A percentile compares a stretch with the other conserved stretches of the same genome.
Evolutionary conservation across 2,888 invertebrate genomes (phyloP).

Genomic region (Drosophila pullipes): DNA sequence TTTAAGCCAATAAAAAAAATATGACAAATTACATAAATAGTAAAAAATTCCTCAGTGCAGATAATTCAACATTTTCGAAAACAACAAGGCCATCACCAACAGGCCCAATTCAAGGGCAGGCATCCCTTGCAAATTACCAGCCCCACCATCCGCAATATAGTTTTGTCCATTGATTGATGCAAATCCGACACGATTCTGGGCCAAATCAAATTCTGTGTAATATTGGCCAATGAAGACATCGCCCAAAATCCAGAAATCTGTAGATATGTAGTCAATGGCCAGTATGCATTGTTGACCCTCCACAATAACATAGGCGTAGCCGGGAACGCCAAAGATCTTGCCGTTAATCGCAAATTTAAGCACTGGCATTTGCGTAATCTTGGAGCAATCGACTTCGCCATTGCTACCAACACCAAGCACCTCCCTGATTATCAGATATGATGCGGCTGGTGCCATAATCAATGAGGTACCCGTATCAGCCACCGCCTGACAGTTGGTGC

Average conservation of each 20-base stretch:
- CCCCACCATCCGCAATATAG: conserved; percentile 14
- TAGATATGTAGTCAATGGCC: conserved; percentile 94
- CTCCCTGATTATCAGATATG: neutral
- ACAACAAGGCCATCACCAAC: neutral
- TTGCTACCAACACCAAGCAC: neutral
- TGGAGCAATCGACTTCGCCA: conserved; percentile 89
- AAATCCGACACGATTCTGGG: conserved; percentile 93
- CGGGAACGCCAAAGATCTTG: conserved; percentile 89
- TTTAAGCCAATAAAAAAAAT: conserved; percentile 7
- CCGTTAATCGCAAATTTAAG: conserved; percentile 92
- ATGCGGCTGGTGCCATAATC: conserved; percentile 88
- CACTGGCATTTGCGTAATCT: conserved; percentile 90
- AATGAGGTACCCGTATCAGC: conserved; percentile 98
- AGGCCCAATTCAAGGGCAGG: neutral
- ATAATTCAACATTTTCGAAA: conserved; percentile 7
- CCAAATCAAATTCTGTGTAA: conserved; percentile 97
- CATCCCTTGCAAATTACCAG: conserved; percentile 11
- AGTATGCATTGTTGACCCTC: conserved; percentile 91
- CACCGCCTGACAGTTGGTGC: conserved; percentile 88
- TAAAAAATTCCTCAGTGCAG: neutral
- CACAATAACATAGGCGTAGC: conserved; percentile 91
- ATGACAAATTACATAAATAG: neutral
- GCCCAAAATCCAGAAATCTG: conserved; percentile 95
- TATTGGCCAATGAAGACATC: conserved; percentile 97
- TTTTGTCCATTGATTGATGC: conserved; percentile 87